These are phyloP conservation scores for Pao palembangensis DNA, from an alignment of 2,113 vertebrate species.

Conservation along the genomic window DNA sequence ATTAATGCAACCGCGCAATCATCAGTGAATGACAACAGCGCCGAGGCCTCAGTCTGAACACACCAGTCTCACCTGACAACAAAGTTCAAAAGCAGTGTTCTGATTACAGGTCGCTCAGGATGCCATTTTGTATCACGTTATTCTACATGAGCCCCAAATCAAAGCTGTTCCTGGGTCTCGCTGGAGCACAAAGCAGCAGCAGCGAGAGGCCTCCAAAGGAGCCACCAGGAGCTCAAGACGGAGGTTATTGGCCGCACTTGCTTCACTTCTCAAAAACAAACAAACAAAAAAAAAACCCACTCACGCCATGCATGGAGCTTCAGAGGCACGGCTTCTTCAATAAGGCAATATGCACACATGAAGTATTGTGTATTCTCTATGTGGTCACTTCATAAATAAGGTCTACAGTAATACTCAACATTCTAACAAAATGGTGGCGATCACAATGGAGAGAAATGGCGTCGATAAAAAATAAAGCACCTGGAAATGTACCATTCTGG, in stretches of 20 bases:
- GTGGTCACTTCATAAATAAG: slow-evolving; percentile 45
- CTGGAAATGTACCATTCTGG: slow-evolving; percentile 16
- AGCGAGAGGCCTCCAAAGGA: slow-evolving; percentile 11
- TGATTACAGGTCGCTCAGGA: too few species aligned
- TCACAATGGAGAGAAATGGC: slow-evolving; percentile 10
- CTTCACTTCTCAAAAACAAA: slow-evolving; percentile 27
- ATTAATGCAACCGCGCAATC: too few species aligned
- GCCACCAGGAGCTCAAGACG: slow-evolving; percentile 25
- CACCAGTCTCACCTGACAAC: too few species aligned
- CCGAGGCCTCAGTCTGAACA: not conserved
- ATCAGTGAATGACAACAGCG: too few species aligned
- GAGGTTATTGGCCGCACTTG: slow-evolving; percentile 28
- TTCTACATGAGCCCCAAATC: too few species aligned
- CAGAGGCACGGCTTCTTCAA: slow-evolving; percentile 70
- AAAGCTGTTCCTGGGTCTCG: slow-evolving; percentile 13
- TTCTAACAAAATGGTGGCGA: slow-evolving; percentile 49
- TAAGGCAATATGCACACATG: slow-evolving; percentile 82
- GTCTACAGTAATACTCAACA: slow-evolving; percentile 57
- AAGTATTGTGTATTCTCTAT: slow-evolving; percentile 32
- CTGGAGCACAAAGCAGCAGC: slow-evolving; percentile 17
- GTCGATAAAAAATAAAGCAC: slow-evolving; percentile 14
- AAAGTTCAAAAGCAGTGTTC: too few species aligned
- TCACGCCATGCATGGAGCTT: slow-evolving; percentile 30
- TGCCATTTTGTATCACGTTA: too few species aligned
- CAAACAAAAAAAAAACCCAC: too few species aligned